phyloP scores from a whole-genome alignment of 1,140 invertebrate species.

The Aphaenogaster ashmeadi region DNA sequence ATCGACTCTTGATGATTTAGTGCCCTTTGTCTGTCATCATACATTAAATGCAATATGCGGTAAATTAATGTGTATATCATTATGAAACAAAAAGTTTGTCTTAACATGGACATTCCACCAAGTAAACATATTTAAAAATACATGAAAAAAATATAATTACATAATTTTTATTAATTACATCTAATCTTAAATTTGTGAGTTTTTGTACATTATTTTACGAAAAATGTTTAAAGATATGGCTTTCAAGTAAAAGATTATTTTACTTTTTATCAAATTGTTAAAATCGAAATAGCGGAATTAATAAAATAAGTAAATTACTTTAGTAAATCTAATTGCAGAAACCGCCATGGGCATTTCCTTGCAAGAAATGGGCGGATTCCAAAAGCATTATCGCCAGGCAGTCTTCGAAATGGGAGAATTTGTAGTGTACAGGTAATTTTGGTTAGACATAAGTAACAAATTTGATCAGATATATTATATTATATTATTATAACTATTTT shows the following conservation, averaged over 20 bases:
- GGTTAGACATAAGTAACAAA: background rate
- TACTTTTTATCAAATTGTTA: background rate
- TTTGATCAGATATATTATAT: background rate
- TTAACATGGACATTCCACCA: background rate
- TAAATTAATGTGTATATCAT: background rate
- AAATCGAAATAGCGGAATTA: background rate
- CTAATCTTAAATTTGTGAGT: background rate
- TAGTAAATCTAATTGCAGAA: conserved; percentile 87
- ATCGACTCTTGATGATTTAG: conserved; percentile 86
- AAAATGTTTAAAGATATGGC: background rate
- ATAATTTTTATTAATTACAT: background rate
- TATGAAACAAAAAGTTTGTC: background rate
- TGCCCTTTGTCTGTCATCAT: conserved; percentile 90
- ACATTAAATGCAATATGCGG: conserved; percentile 81
- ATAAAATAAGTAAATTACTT: background rate
- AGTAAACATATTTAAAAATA: background rate
- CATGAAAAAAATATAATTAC: too few relatives aligned
- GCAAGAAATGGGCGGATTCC: conserved; percentile 86
- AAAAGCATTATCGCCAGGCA: conserved; percentile 90
- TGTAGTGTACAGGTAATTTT: conserved; percentile 72
- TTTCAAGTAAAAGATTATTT: background rate
- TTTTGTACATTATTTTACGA: background rate
- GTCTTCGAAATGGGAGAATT: conserved; percentile 82
- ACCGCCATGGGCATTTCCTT: conserved; percentile 94
- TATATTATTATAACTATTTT: background rate